Evolutionary conservation across 2,113 vertebrate species (phyloP), one percentile per base, ranked within the genome.

Genomic region (Cynoglossus semilaevis): DNA sequence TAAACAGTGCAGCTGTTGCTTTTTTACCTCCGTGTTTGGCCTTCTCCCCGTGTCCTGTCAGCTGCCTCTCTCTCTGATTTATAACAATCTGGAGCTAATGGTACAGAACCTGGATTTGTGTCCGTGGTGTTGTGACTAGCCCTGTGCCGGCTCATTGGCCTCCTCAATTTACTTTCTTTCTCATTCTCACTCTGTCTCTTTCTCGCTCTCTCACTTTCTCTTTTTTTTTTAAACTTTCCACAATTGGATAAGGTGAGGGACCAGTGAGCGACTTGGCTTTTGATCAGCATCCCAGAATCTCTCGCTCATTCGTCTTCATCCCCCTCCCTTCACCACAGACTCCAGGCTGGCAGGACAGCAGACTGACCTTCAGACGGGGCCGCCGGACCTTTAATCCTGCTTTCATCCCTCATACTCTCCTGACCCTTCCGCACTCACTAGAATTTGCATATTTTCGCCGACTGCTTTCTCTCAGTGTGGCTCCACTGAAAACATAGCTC

Each of bases 281-380:
- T 75, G 83, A 80, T 79, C 86, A 81, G 77, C 63, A 52, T 66
- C 69, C 67, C 49, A 1, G 9, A 40, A 9, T 9, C 65, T 56
- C 58, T 1, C 8, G 13, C 74, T 77, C 81, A 81, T 86, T 70
- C 44, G 59, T 87, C 84, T 85, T 81, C 81, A 65, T 58, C 61
- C 70, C 58, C 57, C 46, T 12, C 18, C 14, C 51, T 80, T 71
- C 18, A 53, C 83, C 82, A 80, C 82, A 88, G 67, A 44, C 66
- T 42, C 63, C 70, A 14, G 61, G 38, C 60, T 52, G 74, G 72
- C 64, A 4, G 71, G 63, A 69, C 75, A 78, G 75, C 71, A 48
- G 68, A 46, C 82, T 89, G 84, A 85, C 89, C 89, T 91, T 85
- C 85, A 88, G 83, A 89, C 84, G 77, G 89, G 87, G 88, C 86